A percentile compares a stretch with the other conserved stretches of the same genome.
phyloP scores from a whole-genome alignment of 2,113 vertebrate genomes.

The Helogale parvula region DNA sequence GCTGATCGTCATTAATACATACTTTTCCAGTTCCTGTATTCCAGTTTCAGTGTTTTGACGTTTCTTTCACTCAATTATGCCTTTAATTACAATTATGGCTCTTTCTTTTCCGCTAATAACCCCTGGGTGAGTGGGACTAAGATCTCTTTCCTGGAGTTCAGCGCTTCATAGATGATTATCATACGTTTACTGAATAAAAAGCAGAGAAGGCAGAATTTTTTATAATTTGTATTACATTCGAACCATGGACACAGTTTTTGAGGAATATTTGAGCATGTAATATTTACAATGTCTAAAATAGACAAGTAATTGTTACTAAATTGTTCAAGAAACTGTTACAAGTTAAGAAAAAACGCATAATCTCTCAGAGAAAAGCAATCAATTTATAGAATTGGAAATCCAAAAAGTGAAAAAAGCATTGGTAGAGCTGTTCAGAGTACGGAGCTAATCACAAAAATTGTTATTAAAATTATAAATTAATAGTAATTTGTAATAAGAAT shows the following conservation, averaged over 20 bases:
- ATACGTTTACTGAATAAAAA: slow-evolving; percentile 15
- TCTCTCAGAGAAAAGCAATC: background rate
- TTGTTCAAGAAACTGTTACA: slow-evolving; percentile 15
- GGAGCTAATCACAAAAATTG: background rate
- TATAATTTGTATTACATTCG: background rate
- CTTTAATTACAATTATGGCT: slow-evolving; percentile 24
- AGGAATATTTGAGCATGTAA: background rate
- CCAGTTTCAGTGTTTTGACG: background rate
- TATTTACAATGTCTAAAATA: background rate
- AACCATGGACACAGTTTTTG: background rate
- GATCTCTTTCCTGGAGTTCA: background rate
- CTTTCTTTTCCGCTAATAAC: slow-evolving; percentile 16
- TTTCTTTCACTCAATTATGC: background rate
- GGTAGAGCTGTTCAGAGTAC: background rate
- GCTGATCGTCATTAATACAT: background rate
- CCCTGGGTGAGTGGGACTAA: background rate
- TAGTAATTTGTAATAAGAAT: background rate
- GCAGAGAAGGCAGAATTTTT: background rate
- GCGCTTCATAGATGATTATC: background rate
- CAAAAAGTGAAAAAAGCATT: background rate
- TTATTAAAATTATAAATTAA: background rate
- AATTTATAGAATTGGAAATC: background rate
- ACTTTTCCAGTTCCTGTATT: slow-evolving; percentile 14
- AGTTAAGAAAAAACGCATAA: background rate
- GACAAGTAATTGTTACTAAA: background rate